Evolutionary conservation across 53 echinoderm and acorn worm genomes (phyloP).

Genomic region (Luidia sarsii): DNA sequence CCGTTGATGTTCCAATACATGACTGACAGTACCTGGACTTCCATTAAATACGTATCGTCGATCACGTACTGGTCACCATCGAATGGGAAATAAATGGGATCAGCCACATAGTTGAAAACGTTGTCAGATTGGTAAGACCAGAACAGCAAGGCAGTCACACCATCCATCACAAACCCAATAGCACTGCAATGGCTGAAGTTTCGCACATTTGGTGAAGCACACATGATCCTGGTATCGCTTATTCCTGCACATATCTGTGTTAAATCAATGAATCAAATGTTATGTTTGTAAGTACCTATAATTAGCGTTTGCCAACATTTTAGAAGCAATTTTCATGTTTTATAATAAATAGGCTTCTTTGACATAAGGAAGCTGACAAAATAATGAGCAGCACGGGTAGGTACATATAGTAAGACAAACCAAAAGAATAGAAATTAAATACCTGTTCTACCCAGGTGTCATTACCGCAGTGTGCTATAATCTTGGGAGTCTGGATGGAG

Average conservation of each 20-base stretch:
- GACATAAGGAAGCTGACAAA: too few species aligned
- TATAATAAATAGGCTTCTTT: too few species aligned
- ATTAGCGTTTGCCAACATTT: too few species aligned
- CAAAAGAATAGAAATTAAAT: too few species aligned
- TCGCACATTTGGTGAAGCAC: background rate
- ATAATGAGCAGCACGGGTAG: too few species aligned
- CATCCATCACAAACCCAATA: constrained; percentile 53
- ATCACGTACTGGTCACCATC: background rate
- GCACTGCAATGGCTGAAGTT: background rate
- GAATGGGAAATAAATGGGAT: constrained; percentile 28
- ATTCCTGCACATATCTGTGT: background rate
- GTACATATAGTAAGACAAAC: too few species aligned
- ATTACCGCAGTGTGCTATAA: background rate
- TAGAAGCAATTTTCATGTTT: too few species aligned
- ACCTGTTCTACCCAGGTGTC: too few species aligned
- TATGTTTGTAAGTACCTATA: too few species aligned
- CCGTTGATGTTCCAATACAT: too few species aligned
- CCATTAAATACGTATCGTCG: background rate
- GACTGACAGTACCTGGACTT: too few species aligned
- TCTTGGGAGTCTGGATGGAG: background rate
- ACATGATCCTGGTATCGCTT: background rate
- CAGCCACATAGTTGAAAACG: background rate
- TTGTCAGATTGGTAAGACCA: constrained; percentile 11
- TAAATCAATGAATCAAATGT: too few species aligned
- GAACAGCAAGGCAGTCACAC: background rate